Evolutionary conservation across 2,797 vertebrate genomes (phyloP).

Genomic region (Spinus pinus): DNA sequence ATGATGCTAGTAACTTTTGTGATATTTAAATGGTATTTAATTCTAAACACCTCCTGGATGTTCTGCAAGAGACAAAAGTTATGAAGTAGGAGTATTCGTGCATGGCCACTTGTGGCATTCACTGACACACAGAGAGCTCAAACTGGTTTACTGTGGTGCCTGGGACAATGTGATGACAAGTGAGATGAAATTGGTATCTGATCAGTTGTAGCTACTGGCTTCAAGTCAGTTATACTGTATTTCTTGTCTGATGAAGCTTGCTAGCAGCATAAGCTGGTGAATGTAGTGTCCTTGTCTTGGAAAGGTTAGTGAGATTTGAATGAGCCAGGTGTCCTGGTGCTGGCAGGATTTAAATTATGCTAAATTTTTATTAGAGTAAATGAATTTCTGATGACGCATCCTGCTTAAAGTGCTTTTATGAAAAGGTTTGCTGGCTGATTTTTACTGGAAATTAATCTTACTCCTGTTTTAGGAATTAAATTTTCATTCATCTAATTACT

Average conservation of each 20-base stretch:
- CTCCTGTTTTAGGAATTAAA: not conserved
- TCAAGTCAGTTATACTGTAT: not conserved
- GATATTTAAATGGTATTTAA: not conserved
- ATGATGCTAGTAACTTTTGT: not conserved
- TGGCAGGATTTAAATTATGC: not conserved
- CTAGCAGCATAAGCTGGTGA: not conserved
- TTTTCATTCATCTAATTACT: not conserved
- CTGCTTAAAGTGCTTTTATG: not conserved
- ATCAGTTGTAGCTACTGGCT: not conserved
- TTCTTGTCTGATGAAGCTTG: not conserved
- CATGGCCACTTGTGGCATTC: not conserved
- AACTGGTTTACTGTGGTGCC: fast-evolving
- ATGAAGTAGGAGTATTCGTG: not conserved
- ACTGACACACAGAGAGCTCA: not conserved
- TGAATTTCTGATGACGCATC: not conserved
- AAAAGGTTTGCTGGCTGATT: not conserved
- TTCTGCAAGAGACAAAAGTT: not conserved
- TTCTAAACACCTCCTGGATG: not conserved
- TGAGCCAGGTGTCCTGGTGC: not conserved
- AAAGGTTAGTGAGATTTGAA: not conserved
- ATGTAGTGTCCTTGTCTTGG: not conserved
- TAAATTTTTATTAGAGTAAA: not conserved
- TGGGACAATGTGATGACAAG: not conserved
- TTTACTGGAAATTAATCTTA: not conserved
- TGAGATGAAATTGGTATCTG: not conserved